Evolutionary conservation across 2,888 invertebrate genomes (phyloP), one percentile per base, ranked within the genome.

Genomic region (Silvanus unidentatus): DNA sequence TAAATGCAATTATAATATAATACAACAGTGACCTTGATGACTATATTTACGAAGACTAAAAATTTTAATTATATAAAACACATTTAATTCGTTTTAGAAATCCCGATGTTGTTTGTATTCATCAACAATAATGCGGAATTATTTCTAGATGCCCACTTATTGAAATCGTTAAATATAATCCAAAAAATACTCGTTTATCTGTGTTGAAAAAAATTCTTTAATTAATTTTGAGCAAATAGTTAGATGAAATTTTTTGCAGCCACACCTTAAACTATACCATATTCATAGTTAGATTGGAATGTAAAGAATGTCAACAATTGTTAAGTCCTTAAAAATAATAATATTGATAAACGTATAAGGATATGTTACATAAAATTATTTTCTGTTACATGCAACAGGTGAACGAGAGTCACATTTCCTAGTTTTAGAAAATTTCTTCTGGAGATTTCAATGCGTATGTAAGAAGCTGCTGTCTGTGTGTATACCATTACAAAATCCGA

Each of bases 211-310:
- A n/a, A 32, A 11, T 32, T 32, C 12, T 28, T 28, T 32, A 32
- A 32, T 32, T 32, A 32, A 32, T 32, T 32, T 32, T 22, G 4
- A 22, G 22, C 22, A 32, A 32, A 12, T 32, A 32, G 3, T 12
- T 32, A 32, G n/a, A n/a, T 11, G 32, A 32, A 32, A 32, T 32
- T 32, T n/a, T 32, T 32, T 32, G 12, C 12, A 50, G 67, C 68
- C 70, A 69, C 68, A 69, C 70, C 69, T 68, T 66, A 57, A 55
- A 54, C 60, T 60, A 60, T 59, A 56, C 60, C 60, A 60, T 59
- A 56, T 55, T 58, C 46, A 32, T 32, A 32, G n/a, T 32, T 12
- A 39, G 53, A 59, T 45, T 51, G 67, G 69, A 64, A 70, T 70
- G 65, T 54, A 44, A 63, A 53, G 68, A 68, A 70, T 69, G 68